Evolutionary conservation across 1,140 invertebrate species (phyloP), one percentile per base, ranked within the genome.

Genomic region (Nebria ingens): DNA sequence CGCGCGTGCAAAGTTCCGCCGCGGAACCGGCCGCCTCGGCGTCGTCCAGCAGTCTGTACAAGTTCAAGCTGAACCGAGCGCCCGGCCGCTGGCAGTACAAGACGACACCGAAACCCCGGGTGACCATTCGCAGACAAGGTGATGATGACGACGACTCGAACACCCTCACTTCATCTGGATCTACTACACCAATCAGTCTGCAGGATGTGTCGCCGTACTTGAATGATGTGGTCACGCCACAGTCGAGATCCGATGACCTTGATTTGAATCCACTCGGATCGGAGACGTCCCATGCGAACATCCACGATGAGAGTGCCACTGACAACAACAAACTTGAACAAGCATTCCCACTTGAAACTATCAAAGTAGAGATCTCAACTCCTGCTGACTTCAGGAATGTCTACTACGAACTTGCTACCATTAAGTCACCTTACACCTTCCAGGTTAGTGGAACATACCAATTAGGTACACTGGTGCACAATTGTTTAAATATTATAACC

Each of bases 71-170:
- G 13, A 83, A 87, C 53, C 74, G 86, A 51, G 78, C 85, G 0
- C 85, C 87, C 42, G 86, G 87, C 22, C 80, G 89, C 57, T 92
- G 89, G 87, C 85, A 91, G 53, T 92, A 91, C 66, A 91, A 90
- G 68, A 89, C 89, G 0, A 86, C 88, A 1, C 84, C 88, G 0
- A 92, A 91, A 65, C 89, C 89, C 1, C 80, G 88, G 65, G 83
- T 92, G 0, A 80, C 82, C 38, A 92, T 93, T 59, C 77, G 87
- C 23, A 88, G 84, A 63, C 79, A 80, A 53, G 71, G 76, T n/a
- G 78, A 78, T 6, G 78, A 75, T n/a, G 73, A 76, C 4, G 55
- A 65, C 63, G 76, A 68, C 66, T 70, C 61, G 65, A 73, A 61
- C 65, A 70, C 63, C 54, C 74, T 53, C 66, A 70, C 62, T 0